Percentiles rank a stretch among this genome's conserved stretches.
These are phyloP conservation scores for Polypterus senegalus DNA, from an alignment of 2,113 vertebrate genomes.

Conservation along the genomic window DNA sequence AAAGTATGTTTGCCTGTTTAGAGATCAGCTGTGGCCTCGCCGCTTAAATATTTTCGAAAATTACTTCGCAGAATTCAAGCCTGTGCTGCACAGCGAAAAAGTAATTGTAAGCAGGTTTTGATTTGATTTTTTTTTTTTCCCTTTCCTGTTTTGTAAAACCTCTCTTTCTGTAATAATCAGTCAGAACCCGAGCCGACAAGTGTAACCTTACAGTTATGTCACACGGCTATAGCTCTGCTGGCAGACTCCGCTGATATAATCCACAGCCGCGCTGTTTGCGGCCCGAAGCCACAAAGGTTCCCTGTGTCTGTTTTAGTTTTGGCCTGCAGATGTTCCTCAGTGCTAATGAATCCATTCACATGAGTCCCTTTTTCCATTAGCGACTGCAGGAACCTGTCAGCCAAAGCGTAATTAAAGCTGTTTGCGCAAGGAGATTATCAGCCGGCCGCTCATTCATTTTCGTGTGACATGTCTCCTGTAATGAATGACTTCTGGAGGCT, in stretches of 20 bases:
- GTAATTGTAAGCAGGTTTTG: too few relatives aligned
- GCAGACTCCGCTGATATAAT: background rate
- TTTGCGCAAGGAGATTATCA: conserved; percentile 19
- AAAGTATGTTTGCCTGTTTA: too few relatives aligned
- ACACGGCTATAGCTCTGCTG: background rate
- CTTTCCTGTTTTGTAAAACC: too few relatives aligned
- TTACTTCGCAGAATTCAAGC: too few relatives aligned
- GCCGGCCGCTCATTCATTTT: conserved; percentile 14
- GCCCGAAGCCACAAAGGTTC: background rate
- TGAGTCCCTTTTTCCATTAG: conserved; percentile 15
- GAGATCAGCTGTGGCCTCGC: too few relatives aligned
- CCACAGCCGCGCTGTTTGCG: background rate
- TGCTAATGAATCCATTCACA: background rate
- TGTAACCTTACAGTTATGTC: background rate
- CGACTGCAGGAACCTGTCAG: conserved; percentile 20
- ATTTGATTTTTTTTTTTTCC: too few relatives aligned
- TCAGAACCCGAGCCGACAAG: background rate
- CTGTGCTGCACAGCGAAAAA: too few relatives aligned
- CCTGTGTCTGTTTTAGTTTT: conserved; percentile 1
- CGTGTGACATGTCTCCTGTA: too few relatives aligned
- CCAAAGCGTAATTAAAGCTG: conserved; percentile 16
- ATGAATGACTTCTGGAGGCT: too few relatives aligned
- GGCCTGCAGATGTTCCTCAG: background rate
- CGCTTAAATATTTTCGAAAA: too few relatives aligned
- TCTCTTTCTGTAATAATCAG: conserved; percentile 4